Evolutionary conservation across 2,797 vertebrate genomes (phyloP), one percentile per base, ranked within the genome.

Genomic region (Pagetopsis macropterus): DNA sequence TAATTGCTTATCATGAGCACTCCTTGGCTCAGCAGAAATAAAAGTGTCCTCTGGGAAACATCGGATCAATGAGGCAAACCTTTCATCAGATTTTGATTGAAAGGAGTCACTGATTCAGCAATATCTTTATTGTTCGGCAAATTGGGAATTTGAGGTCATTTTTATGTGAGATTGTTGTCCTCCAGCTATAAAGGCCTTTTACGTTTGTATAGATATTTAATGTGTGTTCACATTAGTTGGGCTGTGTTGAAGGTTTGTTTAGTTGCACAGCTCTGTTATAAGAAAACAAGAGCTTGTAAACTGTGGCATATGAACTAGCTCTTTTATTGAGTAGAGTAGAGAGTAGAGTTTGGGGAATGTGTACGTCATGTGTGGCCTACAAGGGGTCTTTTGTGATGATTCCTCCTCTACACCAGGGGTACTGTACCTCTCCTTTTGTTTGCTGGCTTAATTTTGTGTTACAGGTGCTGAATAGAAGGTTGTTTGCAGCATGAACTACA

Each of bases 61-160:
- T 80, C 52, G 17, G 84, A 84, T 90, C 88, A 85, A 75, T 90
- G 88, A 78, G 55, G 65, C 84, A 77, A 80, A 86, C 64, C 77
- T 79, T 66, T 88, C 84, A 83, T 90, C 84, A 80, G 60, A 62
- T 23, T 43, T 59, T 84, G 89, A 85, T 86, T 82, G 81, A 84
- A 71, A 56, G 73, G 50, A 85, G 19, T 55, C 57, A n/a, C 76
- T 65, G 82, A 83, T 55, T 89, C 86, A 65, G 83, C 78, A 76
- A 52, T 54, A 43, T 66, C 51, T 64, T 76, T 43, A 46, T 54
- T 75, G 60, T 74, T 76, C 27, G 33, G 57, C 65, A 77, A 63
- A 79, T 66, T 57, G 59, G 40, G 21, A 65, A 75, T 79, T 78
- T 70, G 5, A 52, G 56, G 9, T 43, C 3, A 0, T 21, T 59